Base-by-base conservation (phyloP, 1,140 invertebrate species). In the Homalodisca vitripennis region DNA sequence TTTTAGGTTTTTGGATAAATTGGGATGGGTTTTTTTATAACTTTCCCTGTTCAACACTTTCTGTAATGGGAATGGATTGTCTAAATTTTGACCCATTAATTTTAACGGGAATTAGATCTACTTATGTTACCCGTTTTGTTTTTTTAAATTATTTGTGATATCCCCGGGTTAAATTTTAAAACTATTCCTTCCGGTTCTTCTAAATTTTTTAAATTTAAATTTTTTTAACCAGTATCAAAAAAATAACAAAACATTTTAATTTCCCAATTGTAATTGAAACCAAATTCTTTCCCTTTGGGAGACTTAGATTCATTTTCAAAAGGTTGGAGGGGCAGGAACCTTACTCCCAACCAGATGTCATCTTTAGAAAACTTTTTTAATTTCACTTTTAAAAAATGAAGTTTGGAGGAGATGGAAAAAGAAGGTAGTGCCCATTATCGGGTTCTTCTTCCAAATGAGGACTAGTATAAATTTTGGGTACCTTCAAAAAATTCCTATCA, bases 321-420 rank as follows among this genome's bases (percentile, higher is more conserved):
- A n/a, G 79, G 81, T 85, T 0, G 86, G 86, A 1, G 86, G 86
- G 1, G 85, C 84, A 12, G 86, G 86, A n/a, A 87, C 85, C 82
- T 71, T 87, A 87, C 41, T 87, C 83, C 86, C 86, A 88, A 53
- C 84, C 20, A 64, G 46, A 20, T 53, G 32, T 73, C 72, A 14
- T 31, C 34, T 2, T 34, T 53, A 17, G 63, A 26, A 47, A 12
- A 27, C n/a, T 20, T 26, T n/a, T 46, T 31, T 34, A 66, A 60
- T n/a, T 2, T 34, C 34, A 24, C 66, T 57, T 1, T 51, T 3
- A 13, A 24, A 29, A 31, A 41, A 27, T 26, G 30, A 29, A 17
- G 14, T n/a, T 14, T 17, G 34, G 57, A 41, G 57, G 57, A 24
- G 55, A 27, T 14, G 29, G 53, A n/a, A 1, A 41, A 17, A 12